A percentile compares a stretch with the other conserved stretches of the same genome.
phyloP scores from a whole-genome alignment of 2,888 invertebrate species.

The Polia nebulosa region DNA sequence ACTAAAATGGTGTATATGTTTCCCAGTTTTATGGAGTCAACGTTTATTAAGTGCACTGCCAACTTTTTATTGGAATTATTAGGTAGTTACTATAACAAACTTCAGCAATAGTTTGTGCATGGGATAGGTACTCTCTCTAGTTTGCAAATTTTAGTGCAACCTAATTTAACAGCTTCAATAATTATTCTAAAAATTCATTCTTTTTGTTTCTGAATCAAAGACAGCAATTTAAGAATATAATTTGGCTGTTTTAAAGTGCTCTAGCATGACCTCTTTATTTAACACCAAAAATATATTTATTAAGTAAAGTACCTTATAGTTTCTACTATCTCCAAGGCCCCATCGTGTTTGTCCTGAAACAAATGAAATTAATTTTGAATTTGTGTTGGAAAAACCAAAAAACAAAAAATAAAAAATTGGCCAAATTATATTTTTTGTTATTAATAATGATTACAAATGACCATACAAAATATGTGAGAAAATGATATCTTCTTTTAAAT shows the following conservation, averaged over 20 bases:
- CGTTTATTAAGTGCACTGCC: constrained; percentile 15
- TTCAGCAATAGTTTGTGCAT: background rate
- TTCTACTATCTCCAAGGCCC: constrained; percentile 97
- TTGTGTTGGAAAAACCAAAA: constrained; percentile 1
- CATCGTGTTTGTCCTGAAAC: constrained; percentile 96
- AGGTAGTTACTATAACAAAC: background rate
- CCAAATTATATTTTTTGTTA: background rate
- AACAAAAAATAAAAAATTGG: background rate
- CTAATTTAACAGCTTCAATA: background rate
- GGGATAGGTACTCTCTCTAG: background rate
- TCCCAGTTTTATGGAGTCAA: constrained; percentile 35
- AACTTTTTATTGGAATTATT: constrained; percentile 22
- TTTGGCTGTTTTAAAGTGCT: constrained; percentile 8
- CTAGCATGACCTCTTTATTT: constrained; percentile 5
- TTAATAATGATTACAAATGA: too few species aligned
- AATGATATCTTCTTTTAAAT: too few species aligned
- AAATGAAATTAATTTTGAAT: constrained; percentile 71
- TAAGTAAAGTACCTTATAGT: constrained; percentile 94
- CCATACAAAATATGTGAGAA: too few species aligned
- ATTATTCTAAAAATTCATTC: background rate
- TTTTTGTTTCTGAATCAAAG: background rate
- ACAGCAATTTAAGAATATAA: background rate
- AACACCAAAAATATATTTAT: constrained; percentile 15
- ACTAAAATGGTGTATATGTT: too few species aligned
- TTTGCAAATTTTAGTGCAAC: background rate